Conservation (phyloP, 2,797 vertebrate genomes). For the Megaceryle alcyon region DNA sequence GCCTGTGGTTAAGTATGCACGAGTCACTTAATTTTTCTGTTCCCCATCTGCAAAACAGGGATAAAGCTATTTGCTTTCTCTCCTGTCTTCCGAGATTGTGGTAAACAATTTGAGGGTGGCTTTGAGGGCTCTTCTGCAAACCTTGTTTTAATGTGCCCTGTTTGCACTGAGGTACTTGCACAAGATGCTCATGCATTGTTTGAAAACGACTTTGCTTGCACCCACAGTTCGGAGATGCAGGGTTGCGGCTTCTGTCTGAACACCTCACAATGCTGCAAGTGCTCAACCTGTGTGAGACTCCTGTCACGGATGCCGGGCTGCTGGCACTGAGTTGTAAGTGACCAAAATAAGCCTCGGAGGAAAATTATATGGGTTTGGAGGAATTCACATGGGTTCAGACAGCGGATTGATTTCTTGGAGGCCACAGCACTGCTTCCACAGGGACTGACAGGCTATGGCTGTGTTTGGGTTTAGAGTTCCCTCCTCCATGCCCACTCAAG, state of each 20-base stretch:
- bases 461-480: neutral
- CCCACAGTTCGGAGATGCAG: conserved; percentile 93
- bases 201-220: neutral
- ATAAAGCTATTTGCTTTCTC: neutral
- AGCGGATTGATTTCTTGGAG: neutral
- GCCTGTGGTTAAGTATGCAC: neutral
- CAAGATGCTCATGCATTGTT: accelerated
- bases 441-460: neutral
- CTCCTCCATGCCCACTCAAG: neutral
- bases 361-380: accelerated
- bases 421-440: accelerated
- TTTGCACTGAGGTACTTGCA: neutral
- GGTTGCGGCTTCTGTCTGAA: conserved; percentile 94
- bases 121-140: neutral
- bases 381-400: accelerated
- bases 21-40: neutral
- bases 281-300: conserved; percentile 97
- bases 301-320: conserved; percentile 94
- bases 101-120: neutral
- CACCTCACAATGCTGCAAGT: conserved; percentile 98
- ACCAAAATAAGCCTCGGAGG: accelerated
- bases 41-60: neutral
- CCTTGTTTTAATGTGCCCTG: accelerated
- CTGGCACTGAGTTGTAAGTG: conserved; percentile 97
- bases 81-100: neutral